Base-by-base conservation (phyloP, 2,113 vertebrate genomes). In the Axis porcinus region DNA sequence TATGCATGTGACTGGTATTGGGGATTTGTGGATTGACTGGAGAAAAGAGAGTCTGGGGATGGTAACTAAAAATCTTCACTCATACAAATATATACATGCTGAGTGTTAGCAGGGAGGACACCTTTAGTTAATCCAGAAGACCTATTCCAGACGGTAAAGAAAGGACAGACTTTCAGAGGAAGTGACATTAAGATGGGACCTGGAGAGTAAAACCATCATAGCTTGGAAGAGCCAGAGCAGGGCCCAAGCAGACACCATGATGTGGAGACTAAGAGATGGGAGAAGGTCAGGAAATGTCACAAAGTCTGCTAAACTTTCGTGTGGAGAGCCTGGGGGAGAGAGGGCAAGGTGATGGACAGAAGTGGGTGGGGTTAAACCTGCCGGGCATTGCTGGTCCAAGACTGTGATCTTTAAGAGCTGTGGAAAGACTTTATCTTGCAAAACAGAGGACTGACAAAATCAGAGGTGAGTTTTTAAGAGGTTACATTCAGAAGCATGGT, bases 391-490 rank as follows among this genome's bases (percentile, higher is more conserved):
- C 17, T 15, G 23, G 10, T 45, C 57, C 54, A 64, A 15, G 14
- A 40, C 40, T 47, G 3, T 60, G n/a, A 54, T 88, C 54, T 79
- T 62, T 78, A 70, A 93, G 21, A 92, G 58, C 30, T 30, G 30
- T 64, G 27, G 15, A 57, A 87, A 88, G 7, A 2, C 8, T 89
- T 62, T 79, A 45, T 21, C 27, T 81, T 13, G 23, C 47, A 23
- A 95, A 91, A 52, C n/a, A 91, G 16, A 67, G 5, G 3, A 60
- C 19, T 58, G 25, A 19, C 12, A 97, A 87, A 97, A 89, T 88
- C 58, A 62, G 6, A 94, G 43, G 64, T 78, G 16, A 5, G 5
- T 43, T 55, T 95, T 47, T 9, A 45, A 95, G 97, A 64, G 33
- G 0, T 70, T 5, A 27, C 12, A 82, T 23, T 93, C 50, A 52